A percentile compares a stretch with the other conserved stretches of the same genome.
These are phyloP conservation scores for Hippocampus kuda DNA, from an alignment of 2,797 vertebrate species.

Conservation along the genomic window DNA sequence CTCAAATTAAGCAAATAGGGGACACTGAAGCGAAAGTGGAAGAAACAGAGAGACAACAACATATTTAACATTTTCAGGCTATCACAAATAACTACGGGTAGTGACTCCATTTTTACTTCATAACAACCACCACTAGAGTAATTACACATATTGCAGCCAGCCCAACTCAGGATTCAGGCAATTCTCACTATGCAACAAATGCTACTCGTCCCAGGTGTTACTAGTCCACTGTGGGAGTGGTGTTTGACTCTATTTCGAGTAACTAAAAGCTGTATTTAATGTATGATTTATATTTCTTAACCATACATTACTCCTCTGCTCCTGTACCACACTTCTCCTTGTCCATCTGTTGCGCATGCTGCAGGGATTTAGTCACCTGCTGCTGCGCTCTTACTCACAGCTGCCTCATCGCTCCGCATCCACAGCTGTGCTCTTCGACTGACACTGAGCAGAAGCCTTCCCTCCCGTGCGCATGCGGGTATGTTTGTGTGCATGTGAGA, in stretches of 20 bases:
- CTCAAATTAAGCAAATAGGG: neutral
- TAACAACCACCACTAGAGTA: no score
- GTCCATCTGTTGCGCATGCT: conserved; percentile 26
- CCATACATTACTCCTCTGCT: neutral
- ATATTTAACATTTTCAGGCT: no score
- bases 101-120: no score
- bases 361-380: conserved; percentile 44
- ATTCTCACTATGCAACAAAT: neutral
- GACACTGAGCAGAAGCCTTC: conserved; percentile 34
- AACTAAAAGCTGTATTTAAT: neutral
- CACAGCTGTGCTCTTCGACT: conserved; percentile 42
- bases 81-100: no score
- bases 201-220: neutral
- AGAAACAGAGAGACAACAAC: no score
- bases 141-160: no score
- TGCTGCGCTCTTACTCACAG: conserved; percentile 40
- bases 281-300: conserved; percentile 2
- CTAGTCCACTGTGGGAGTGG: neutral
- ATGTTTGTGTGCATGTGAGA: neutral
- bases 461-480: conserved; percentile 10
- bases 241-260: neutral
- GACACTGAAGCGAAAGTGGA: no score
- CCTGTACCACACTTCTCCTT: conserved; percentile 8
- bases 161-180: neutral
- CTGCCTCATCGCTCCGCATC: conserved; percentile 27